A percentile compares a stretch with the other conserved stretches of the same genome.
These are phyloP conservation scores for Ameiurus melas DNA, from an alignment of 2,113 vertebrate genomes.

Conservation along the genomic window DNA sequence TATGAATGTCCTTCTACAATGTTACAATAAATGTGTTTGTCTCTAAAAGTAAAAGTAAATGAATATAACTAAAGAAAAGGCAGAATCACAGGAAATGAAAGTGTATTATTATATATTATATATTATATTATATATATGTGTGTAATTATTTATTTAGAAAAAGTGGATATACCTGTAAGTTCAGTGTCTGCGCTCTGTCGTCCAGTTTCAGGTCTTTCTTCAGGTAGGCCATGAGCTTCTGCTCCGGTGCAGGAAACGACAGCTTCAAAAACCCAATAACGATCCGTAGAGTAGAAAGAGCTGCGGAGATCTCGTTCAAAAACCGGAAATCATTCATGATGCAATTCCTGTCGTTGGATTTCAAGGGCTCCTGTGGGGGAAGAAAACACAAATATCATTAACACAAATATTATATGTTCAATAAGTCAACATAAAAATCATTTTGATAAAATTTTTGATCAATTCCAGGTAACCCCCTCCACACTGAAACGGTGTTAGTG, in stretches of 20 bases:
- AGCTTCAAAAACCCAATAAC: slow-evolving; percentile 54
- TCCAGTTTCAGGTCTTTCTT: slow-evolving; percentile 54
- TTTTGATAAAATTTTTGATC: background rate
- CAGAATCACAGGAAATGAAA: background rate
- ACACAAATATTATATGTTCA: background rate
- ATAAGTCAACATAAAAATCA: background rate
- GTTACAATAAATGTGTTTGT: background rate
- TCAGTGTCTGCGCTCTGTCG: background rate
- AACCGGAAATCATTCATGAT: slow-evolving; percentile 56
- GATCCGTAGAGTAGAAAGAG: slow-evolving; percentile 54
- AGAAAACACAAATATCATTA: background rate
- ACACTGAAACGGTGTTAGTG: background rate
- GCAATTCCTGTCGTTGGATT: slow-evolving; percentile 41
- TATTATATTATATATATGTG: no score
- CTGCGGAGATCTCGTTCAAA: slow-evolving; percentile 50
- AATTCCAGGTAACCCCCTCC: background rate
- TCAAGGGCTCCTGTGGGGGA: slow-evolving; percentile 45
- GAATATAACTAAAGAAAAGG: background rate
- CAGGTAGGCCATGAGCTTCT: slow-evolving; percentile 42
- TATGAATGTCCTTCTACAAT: background rate
- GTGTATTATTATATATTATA: no score
- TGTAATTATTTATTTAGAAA: no score
- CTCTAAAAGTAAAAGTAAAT: background rate
- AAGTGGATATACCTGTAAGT: slow-evolving; percentile 31
- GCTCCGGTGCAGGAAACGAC: slow-evolving; percentile 36